Evolutionary conservation across 2,113 vertebrate genomes (phyloP), one percentile per base, ranked within the genome.

Genomic region (Riparia riparia): DNA sequence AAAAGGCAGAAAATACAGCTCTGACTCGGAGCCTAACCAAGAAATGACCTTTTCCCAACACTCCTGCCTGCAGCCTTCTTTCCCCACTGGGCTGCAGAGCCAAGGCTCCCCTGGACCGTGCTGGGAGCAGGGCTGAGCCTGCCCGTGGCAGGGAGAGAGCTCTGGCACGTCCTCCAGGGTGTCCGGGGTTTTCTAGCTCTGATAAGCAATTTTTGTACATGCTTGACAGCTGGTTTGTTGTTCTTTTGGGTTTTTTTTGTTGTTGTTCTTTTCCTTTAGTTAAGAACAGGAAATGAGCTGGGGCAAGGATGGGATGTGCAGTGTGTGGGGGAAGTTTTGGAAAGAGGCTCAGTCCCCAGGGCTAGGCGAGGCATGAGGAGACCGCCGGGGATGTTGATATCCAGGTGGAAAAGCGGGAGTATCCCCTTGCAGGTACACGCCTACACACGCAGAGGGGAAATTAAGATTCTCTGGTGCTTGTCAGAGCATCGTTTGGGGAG

Each of bases 1-100:
- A 93, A 28, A 68, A 85, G 51, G 49, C 42, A 90, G 37, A 63
- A 95, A 92, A 85, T 6, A 26, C 19, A 66, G 32, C 73, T 91
- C 69, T 31, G 34, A n/a, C 19, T 37, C 56, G 11, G 60, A 25
- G 45, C 32, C 47, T 34, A 1, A 4, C 9, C 49, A 47, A 81
- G 31, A 78, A 66, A 58, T 71, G 19, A 82, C 88, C 42, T 85
- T 93, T 86, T 53, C 0, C 29, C 32, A 26, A 11, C 29, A 24
- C 2, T 10, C 26, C 39, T 69, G 77, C 87, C 72, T 70, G 45
- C 54, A 93, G 82, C 70, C 61, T 64, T 15, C 69, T 78, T 74
- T 91, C n/a, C 51, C n/a, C 32, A 4, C 44, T 0, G 2, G 6
- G 41, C 51, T 87, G 74, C 47, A 37, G 61, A 73, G 51, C 60